Evolutionary conservation across 2,113 vertebrate genomes (phyloP), one percentile per base, ranked within the genome.

Genomic region (Hepsetus odoe): DNA sequence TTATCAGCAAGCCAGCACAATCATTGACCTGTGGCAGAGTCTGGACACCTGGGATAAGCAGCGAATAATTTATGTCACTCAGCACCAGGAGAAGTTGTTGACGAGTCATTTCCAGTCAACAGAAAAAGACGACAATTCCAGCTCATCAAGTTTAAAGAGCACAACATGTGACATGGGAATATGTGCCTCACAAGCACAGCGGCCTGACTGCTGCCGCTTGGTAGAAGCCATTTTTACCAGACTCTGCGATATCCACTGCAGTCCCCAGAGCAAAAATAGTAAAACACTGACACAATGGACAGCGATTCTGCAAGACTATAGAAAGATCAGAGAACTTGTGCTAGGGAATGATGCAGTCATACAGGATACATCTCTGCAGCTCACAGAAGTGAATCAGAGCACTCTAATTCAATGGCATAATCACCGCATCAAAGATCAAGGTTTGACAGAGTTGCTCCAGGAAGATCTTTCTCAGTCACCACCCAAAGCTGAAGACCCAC

Each of bases 341-440:
- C 22, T 74, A 55, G 28, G n/a, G 5, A 83, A 76, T 35, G 22
- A 3, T 1, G 8, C 8, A 9, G 33, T 84, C 0, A 84, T 76
- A 58, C 51, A 70, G 13, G 14, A 12, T 9, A 81, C 82, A 55
- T 70, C 18, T 11, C 18, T 78, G 35, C 70, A 78, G 71, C 71
- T 79, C 26, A 64, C 71, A n/a, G 75, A 84, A 2, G 82, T 84
- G 10, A 84, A 64, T 28, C 70, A 70, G 3, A 64, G 30, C 13
- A 49, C 70, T 14, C 1, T 81, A 2, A 42, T 55, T 5, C 82
- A 84, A 71, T 81, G 79, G 75, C 77, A 76, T 68, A 83, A 77
- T 33, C 10, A 33, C 11, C 49, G 66, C 46, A n/a, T 73, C 8
- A 77, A 77, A 22, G 46, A 53, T 22, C 75, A 78, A 49, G 80